Percentiles rank a stretch among this genome's conserved stretches.
These are phyloP conservation scores for Enoplosus armatus DNA, from an alignment of 2,797 vertebrate species.

Conservation along the genomic window DNA sequence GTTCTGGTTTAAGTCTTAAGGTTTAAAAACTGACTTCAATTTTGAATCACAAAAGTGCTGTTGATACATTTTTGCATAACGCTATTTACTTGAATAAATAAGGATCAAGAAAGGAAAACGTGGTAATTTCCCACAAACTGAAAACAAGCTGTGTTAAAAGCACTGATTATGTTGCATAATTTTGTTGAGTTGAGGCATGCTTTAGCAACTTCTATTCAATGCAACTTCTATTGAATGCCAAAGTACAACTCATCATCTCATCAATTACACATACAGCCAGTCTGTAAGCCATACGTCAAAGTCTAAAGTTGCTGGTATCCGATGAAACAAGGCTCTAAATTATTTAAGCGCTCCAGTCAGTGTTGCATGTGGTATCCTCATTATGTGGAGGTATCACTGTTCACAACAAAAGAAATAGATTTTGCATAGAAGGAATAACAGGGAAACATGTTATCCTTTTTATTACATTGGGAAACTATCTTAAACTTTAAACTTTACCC, in stretches of 20 bases:
- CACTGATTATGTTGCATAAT: constrained; percentile 15
- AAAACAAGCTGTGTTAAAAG: constrained; percentile 24
- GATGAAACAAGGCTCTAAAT: constrained; percentile 82
- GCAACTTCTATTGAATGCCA: constrained; percentile 42
- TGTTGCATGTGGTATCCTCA: constrained; percentile 78
- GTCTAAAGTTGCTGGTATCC: constrained; percentile 86
- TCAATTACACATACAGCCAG: constrained; percentile 81
- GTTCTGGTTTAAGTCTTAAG: not conserved
- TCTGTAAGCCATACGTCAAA: constrained; percentile 79
- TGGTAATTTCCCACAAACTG: not conserved
- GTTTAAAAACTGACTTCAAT: constrained; percentile 21
- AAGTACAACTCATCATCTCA: constrained; percentile 77
- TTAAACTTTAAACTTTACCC: not conserved
- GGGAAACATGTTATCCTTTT: constrained; percentile 2
- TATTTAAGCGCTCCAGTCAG: constrained; percentile 78
- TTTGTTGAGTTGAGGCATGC: constrained; percentile 48
- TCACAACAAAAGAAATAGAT: constrained; percentile 66
- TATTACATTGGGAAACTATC: not conserved
- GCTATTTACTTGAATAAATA: not conserved
- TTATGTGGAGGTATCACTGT: constrained; percentile 63
- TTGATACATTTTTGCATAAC: not conserved
- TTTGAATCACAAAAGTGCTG: not conserved
- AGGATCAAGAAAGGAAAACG: not conserved
- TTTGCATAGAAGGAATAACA: constrained; percentile 40
- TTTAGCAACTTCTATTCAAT: constrained; percentile 66